Evolutionary conservation across 2,113 vertebrate species (phyloP), one percentile per base, ranked within the genome.

Genomic region (Calonectris borealis): DNA sequence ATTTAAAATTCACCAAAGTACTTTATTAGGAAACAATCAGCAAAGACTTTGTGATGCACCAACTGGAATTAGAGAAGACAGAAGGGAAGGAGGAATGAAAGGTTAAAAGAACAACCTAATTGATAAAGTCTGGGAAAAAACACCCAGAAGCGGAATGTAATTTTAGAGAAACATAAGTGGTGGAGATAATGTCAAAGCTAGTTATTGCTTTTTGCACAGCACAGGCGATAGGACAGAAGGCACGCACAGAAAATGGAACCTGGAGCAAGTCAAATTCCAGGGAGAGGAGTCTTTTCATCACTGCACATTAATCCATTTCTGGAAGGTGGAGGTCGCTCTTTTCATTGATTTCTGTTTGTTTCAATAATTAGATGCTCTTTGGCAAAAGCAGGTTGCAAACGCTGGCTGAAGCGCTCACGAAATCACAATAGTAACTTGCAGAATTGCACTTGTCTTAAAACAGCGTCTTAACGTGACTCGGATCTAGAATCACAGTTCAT

Each of bases 151-250:
- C 3, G 0, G 40, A 65, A 96, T 87, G 78, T 69, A 94, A 97
- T 95, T 97, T 95, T 95, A 93, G 84, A 94, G 93, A 90, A 69
- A 88, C 57, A 4, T 87, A 82, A 78, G 60, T 49, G 46, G 55
- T 77, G 7, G 66, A 97, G 96, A 95, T 97, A 96, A 92, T 83
- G 89, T 94, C 92, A 96, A 64, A 80, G 66, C 38, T 89, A 91
- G 80, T 91, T 97, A 96, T 64, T 95, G 66, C 48, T 89, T 95
- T 96, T 83, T 90, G 70, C 66, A 55, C 70, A 92, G 72, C 40
- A 54, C 54, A 21, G 48, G 36, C 1, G 1, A 80, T 51, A 75
- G 75, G 49, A 93, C 42, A 88, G 91, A 68, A 95, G 69, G 19
- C 70, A 76, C 55, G 38, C 20, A 64, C 11, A 93, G 66, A 58